Evolutionary conservation across 2,888 invertebrate species (phyloP), one percentile per base, ranked within the genome.

Genomic region (Cosmia trapezina): DNA sequence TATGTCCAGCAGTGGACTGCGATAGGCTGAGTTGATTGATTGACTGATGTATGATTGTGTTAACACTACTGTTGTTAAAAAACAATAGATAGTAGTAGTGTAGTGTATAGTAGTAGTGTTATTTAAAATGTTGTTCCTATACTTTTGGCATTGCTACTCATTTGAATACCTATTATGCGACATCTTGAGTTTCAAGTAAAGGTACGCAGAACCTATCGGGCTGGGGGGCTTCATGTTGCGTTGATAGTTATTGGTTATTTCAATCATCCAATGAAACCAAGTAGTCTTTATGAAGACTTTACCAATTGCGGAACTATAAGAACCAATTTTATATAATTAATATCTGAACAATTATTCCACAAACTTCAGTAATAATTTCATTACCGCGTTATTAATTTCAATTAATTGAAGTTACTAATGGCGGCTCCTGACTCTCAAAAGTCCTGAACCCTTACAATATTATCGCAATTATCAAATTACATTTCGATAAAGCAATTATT

Each of bases 331-430:
- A 49, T 14, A 12, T 47, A 8, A 43, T 33, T 47, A 37, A 57
- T 53, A n/a, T 65, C 17, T 41, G 33, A 17, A 51, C 41, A 65
- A 71, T 56, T 19, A 76, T n/a, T 54, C 17, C 22, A 53, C 12
- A 6, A 63, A 76, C 37, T 60, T 64, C 14, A 69, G 61, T 41
- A 65, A 78, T 69, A 81, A 80, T 65, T 69, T 66, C 19, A 66
- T 53, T 56, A 69, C 49, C 54, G 11, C 60, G 14, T 56, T 67
- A 78, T 83, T 83, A 78, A 72, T 72, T 81, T 64, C 54, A 57
- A 70, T 62, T 70, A 78, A 78, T 71, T 82, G 56, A 62, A 68
- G 28, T 78, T 71, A 47, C 19, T 66, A 63, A 76, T 68, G 47
- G 60, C n/a, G 14, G 68, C 14, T 57, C 49, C 28, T 49, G 61